Evolutionary conservation across 2,113 vertebrate species (phyloP).

Genomic region (Brachypodius melanocephalos): DNA sequence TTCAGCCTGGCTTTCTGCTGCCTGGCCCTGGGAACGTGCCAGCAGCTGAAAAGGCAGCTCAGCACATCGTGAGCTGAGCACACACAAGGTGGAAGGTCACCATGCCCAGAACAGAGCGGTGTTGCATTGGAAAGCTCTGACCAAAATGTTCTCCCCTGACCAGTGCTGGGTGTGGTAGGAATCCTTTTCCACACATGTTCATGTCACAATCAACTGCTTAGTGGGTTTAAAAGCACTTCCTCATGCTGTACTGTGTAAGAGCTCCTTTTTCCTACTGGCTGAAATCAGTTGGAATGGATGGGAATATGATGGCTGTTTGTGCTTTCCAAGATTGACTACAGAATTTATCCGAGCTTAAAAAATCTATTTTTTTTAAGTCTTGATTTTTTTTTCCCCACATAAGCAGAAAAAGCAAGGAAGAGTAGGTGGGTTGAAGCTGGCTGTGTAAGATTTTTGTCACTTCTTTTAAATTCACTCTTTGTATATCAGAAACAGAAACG

Average conservation of each 20-base stretch:
- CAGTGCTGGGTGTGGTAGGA: neutral
- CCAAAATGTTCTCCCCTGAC: neutral
- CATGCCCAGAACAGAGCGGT: fast-evolving
- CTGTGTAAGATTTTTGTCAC: neutral
- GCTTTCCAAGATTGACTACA: neutral
- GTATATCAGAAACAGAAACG: neutral
- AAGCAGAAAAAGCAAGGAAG: neutral
- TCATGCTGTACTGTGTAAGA: neutral
- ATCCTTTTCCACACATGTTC: neutral
- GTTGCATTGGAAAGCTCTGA: fast-evolving
- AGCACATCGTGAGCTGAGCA: neutral
- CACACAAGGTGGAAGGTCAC: fast-evolving
- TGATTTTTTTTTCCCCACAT: neutral
- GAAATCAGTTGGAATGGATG: neutral
- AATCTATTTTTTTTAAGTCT: fast-evolving
- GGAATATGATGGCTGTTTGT: neutral
- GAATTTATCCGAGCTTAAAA: neutral
- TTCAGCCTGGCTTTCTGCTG: neutral
- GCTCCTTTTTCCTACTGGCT: neutral
- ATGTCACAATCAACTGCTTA: neutral
- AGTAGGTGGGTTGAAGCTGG: neutral
- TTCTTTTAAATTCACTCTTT: neutral
- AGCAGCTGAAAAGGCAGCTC: neutral
- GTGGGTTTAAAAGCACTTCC: neutral
- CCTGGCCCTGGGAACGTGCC: neutral